A percentile compares a stretch with the other conserved stretches of the same genome.
Conservation (phyloP, 2,797 vertebrate species). For the Lagocephalus sceleratus region DNA sequence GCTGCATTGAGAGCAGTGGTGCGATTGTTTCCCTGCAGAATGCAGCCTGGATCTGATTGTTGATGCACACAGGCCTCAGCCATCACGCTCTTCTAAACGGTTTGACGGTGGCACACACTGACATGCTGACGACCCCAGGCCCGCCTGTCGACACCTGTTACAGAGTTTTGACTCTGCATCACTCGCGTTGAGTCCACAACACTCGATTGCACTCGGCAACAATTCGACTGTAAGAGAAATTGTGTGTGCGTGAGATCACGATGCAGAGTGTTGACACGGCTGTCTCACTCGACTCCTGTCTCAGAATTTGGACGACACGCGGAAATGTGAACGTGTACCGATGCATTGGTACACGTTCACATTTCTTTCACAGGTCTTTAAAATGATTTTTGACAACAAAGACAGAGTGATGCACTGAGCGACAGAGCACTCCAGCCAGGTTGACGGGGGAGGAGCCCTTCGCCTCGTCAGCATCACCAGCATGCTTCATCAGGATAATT, state of each 20-base stretch:
- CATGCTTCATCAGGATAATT: too few relatives aligned
- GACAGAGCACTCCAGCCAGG: too few relatives aligned
- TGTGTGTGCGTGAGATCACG: neutral
- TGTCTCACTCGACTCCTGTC: too few relatives aligned
- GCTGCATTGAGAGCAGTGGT: neutral
- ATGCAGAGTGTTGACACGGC: too few relatives aligned
- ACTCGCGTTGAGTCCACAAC: conserved; percentile 6
- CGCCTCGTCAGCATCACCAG: too few relatives aligned
- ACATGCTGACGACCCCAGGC: conserved; percentile 17
- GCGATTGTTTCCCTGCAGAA: conserved; percentile 9
- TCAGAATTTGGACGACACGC: too few relatives aligned
- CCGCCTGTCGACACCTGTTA: conserved; percentile 9
- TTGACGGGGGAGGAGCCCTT: too few relatives aligned
- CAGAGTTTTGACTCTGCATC: conserved; percentile 1
- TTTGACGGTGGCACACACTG: neutral
- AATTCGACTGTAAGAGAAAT: conserved; percentile 10
- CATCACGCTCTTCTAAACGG: neutral
- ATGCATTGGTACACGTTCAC: too few relatives aligned
- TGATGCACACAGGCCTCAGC: conserved; percentile 7
- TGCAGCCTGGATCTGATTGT: conserved; percentile 6
- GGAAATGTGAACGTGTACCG: too few relatives aligned
- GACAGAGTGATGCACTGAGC: too few relatives aligned
- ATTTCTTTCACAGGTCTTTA: too few relatives aligned
- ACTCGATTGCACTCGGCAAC: conserved; percentile 7
- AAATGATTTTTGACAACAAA: too few relatives aligned